Percentiles rank a stretch among this genome's conserved stretches.
phyloP scores from a whole-genome alignment of 2,888 invertebrate genomes.

The Scaptomyza tumidula region DNA sequence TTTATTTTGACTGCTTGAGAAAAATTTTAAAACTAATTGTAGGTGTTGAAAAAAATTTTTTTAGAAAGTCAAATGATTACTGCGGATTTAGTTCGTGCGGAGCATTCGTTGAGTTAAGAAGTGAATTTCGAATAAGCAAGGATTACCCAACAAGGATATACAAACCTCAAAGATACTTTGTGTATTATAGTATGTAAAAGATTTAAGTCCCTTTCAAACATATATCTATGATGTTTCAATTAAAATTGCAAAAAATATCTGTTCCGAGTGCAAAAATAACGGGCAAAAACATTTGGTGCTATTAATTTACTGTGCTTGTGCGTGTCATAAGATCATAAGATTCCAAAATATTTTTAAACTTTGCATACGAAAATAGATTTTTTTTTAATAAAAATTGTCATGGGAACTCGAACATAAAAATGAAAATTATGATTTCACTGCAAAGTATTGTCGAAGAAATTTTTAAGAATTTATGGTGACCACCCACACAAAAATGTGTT shows the following conservation, averaged over 20 bases:
- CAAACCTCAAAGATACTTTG: constrained; percentile 7
- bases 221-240: neutral
- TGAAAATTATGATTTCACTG: constrained; percentile 67
- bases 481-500: constrained; percentile 38
- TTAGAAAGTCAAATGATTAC: constrained; percentile 55
- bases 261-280: constrained; percentile 63
- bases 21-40: constrained; percentile 73
- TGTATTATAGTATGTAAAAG: constrained; percentile 24
- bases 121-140: constrained; percentile 49
- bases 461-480: constrained; percentile 24
- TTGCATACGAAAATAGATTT: constrained; percentile 60
- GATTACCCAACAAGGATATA: constrained; percentile 53
- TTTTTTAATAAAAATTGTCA: constrained; percentile 54
- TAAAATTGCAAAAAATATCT: constrained; percentile 9
- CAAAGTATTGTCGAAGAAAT: constrained; percentile 44
- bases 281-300: constrained; percentile 57
- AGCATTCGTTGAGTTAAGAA: constrained; percentile 67
- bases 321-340: constrained; percentile 45
- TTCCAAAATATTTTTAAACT: constrained; percentile 32
- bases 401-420: constrained; percentile 57
- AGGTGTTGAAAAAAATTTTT: constrained; percentile 73
- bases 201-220: constrained; percentile 27
- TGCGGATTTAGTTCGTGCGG: constrained; percentile 59
- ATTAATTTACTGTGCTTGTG: constrained; percentile 60
- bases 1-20: constrained; percentile 51